phyloP scores from a whole-genome alignment of 2,113 vertebrate genomes.

The Psilopsiagon aurifrons region DNA sequence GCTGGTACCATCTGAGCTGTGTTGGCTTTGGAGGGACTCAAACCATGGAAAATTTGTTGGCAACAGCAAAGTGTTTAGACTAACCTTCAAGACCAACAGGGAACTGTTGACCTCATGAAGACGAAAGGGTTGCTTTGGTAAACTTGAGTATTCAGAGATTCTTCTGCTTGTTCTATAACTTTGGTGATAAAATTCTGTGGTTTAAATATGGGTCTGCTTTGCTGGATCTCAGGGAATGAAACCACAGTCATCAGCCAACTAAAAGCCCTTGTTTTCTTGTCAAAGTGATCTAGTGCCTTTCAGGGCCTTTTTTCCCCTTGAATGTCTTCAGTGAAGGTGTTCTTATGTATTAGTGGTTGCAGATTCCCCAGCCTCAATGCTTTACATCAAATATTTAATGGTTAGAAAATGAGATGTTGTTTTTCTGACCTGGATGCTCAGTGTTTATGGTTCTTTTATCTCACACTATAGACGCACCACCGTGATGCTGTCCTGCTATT shows the following conservation, averaged over 20 bases:
- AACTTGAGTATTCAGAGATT: neutral
- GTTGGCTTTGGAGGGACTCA: neutral
- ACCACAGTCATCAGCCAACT: neutral
- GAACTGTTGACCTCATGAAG: neutral
- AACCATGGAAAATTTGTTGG: neutral
- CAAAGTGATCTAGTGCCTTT: neutral
- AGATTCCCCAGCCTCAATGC: neutral
- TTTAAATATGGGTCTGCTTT: neutral
- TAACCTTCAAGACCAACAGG: neutral
- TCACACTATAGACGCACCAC: neutral
- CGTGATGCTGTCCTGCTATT: neutral
- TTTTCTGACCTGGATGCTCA: neutral
- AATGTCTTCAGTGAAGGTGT: neutral
- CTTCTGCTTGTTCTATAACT: neutral
- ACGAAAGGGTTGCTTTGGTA: neutral
- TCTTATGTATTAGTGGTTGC: neutral
- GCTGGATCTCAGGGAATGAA: neutral
- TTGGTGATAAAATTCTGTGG: rapidly evolving
- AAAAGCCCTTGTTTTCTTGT: neutral
- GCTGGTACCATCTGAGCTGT: neutral
- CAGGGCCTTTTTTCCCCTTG: neutral
- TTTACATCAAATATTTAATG: conserved; percentile 4
- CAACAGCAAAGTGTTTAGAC: neutral
- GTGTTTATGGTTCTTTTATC: neutral
- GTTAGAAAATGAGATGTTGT: neutral